phyloP scores from a whole-genome alignment of 2,888 invertebrate species.

The Xylota sylvarum region DNA sequence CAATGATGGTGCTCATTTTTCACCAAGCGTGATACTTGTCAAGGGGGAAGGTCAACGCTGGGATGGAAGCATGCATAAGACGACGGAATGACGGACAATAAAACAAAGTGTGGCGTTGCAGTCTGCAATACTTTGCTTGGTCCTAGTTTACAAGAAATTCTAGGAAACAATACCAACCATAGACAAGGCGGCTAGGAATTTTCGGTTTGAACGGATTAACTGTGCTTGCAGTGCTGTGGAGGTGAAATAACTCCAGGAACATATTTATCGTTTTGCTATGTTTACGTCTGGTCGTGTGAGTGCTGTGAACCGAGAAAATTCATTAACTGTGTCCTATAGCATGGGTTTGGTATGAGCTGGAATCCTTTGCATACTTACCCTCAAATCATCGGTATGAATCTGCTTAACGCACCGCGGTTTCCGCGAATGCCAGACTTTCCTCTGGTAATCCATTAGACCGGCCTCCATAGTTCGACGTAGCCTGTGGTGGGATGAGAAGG shows the following conservation, averaged over 20 bases:
- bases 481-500: slow-evolving; percentile 82
- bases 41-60: slow-evolving; percentile 63
- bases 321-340: slow-evolving; percentile 34
- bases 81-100: slow-evolving; percentile 58
- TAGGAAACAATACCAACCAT: slow-evolving; percentile 43
- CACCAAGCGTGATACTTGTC: slow-evolving; percentile 60
- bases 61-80: slow-evolving; percentile 60
- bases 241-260: slow-evolving; percentile 63
- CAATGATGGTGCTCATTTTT: slow-evolving; percentile 71
- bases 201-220: slow-evolving; percentile 67
- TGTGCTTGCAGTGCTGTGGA: slow-evolving; percentile 43
- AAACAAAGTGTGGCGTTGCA: slow-evolving; percentile 69
- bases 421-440: slow-evolving; percentile 87
- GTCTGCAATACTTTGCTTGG: slow-evolving; percentile 32
- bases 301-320: slow-evolving; percentile 55
- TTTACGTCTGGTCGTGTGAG: slow-evolving; percentile 51
- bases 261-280: slow-evolving; percentile 69
- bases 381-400: slow-evolving; percentile 83
- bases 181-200: slow-evolving; percentile 52
- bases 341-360: slow-evolving; percentile 3
- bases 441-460: slow-evolving; percentile 87
- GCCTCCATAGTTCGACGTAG: slow-evolving; percentile 87
- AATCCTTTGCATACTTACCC: slow-evolving; percentile 79
- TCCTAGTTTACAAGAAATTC: slow-evolving; percentile 22
- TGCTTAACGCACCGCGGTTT: slow-evolving; percentile 87